Evolutionary conservation across 2,797 vertebrate species (phyloP).

Genomic region (Hoplostethus atlanticus): DNA sequence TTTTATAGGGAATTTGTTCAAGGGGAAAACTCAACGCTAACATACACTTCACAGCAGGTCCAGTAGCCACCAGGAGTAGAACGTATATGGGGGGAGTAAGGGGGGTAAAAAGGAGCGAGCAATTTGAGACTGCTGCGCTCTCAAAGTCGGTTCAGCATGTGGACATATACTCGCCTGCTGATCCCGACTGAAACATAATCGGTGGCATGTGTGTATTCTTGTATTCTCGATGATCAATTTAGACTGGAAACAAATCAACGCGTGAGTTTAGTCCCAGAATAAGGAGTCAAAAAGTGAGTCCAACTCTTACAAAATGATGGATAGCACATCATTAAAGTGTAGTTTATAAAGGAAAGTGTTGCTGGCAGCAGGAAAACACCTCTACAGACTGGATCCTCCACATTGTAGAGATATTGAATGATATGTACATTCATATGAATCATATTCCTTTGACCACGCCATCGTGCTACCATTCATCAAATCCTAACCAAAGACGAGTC

Average conservation of each 20-base stretch:
- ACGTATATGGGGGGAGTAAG: slow-evolving; percentile 1
- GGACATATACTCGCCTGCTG: slow-evolving; percentile 1
- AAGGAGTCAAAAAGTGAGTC: not conserved
- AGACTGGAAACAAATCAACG: not conserved
- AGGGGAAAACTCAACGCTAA: slow-evolving; percentile 61
- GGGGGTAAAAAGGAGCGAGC: not conserved
- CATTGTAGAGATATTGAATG: too few relatives aligned
- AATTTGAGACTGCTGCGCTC: slow-evolving; percentile 16
- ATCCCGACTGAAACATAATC: slow-evolving; percentile 27
- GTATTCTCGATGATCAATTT: not conserved
- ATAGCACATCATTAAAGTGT: too few relatives aligned
- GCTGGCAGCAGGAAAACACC: too few relatives aligned
- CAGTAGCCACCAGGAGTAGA: slow-evolving; percentile 14
- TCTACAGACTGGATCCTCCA: too few relatives aligned
- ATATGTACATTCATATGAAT: too few relatives aligned
- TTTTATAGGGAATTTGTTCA: slow-evolving; percentile 69
- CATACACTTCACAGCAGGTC: slow-evolving; percentile 58
- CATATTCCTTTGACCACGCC: not conserved
- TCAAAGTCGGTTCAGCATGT: slow-evolving; percentile 23
- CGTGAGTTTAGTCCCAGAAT: too few relatives aligned
- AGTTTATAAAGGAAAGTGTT: too few relatives aligned
- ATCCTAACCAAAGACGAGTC: slow-evolving; percentile 26
- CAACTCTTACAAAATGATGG: not conserved
- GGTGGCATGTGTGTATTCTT: slow-evolving; percentile 9
- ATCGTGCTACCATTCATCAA: slow-evolving; percentile 1